phyloP scores from a whole-genome alignment of 2,113 vertebrate genomes.

The Melospiza melodia region DNA sequence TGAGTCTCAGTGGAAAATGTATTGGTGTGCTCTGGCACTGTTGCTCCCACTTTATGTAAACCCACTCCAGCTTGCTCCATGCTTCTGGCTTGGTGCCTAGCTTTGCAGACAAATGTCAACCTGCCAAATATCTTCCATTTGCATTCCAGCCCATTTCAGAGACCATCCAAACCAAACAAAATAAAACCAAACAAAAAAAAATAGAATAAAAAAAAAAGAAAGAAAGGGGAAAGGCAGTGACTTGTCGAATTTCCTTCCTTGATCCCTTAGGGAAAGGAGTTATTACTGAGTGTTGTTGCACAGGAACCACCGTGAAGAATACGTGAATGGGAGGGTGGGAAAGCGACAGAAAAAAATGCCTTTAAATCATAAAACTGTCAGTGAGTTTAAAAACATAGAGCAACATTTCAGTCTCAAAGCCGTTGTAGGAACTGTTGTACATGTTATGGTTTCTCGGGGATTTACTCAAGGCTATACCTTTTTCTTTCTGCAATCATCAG shows the following conservation, averaged over 20 bases:
- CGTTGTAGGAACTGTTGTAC: background rate
- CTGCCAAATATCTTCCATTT: slow-evolving; percentile 74
- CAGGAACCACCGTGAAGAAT: slow-evolving; percentile 41
- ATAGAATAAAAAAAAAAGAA: background rate
- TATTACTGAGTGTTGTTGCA: slow-evolving; percentile 54
- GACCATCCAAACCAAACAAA: slow-evolving; percentile 45
- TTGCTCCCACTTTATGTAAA: slow-evolving; percentile 55
- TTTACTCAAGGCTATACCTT: background rate
- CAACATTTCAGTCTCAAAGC: slow-evolving; percentile 36
- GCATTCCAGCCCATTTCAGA: slow-evolving; percentile 68
- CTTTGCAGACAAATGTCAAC: slow-evolving; percentile 70
- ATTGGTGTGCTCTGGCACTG: slow-evolving; percentile 48
- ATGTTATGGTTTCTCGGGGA: slow-evolving; percentile 13
- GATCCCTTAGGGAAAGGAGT: slow-evolving; percentile 67
- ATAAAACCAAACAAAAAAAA: background rate
- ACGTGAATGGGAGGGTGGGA: slow-evolving; percentile 39
- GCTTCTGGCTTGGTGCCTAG: slow-evolving; percentile 66
- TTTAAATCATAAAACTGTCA: slow-evolving; percentile 65
- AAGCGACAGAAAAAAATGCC: slow-evolving; percentile 22
- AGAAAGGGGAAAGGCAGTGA: slow-evolving; percentile 47
- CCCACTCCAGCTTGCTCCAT: slow-evolving; percentile 61
- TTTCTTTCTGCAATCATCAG: background rate
- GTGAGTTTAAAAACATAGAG: slow-evolving; percentile 29
- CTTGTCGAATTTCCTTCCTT: slow-evolving; percentile 68
- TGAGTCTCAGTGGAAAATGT: slow-evolving; percentile 51